phyloP scores from a whole-genome alignment of 2,113 vertebrate genomes.

The Zootoca vivipara region DNA sequence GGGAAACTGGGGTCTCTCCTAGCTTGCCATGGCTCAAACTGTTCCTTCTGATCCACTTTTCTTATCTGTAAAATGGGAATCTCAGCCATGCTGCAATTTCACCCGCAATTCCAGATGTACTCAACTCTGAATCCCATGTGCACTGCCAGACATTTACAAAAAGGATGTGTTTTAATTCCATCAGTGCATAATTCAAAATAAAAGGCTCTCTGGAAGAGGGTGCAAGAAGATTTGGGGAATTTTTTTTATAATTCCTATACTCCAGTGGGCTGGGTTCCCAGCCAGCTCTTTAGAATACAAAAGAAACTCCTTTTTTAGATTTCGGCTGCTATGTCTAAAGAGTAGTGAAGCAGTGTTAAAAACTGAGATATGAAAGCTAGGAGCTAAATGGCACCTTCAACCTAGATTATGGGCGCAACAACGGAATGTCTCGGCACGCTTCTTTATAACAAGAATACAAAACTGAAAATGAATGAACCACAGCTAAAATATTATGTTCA shows the following conservation, averaged over 20 bases:
- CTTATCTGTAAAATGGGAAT: background rate
- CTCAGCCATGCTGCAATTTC: background rate
- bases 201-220: background rate
- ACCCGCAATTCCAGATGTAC: background rate
- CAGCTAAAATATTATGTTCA: too few species aligned
- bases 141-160: background rate
- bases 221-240: background rate
- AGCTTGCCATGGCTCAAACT: background rate
- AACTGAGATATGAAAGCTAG: too few species aligned
- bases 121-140: background rate
- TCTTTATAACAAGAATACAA: too few species aligned
- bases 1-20: background rate
- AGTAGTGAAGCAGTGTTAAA: too few species aligned
- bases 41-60: background rate
- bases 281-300: background rate
- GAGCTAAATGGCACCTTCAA: too few species aligned
- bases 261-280: background rate
- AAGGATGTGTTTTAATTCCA: background rate
- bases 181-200: background rate
- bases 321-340: background rate
- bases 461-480: too few species aligned
- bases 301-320: background rate
- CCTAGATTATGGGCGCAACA: too few species aligned
- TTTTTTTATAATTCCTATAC: background rate
- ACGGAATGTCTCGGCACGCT: too few species aligned